These are phyloP conservation scores for Suillia variegata DNA, from an alignment of 2,888 invertebrate species.

Conservation along the genomic window DNA sequence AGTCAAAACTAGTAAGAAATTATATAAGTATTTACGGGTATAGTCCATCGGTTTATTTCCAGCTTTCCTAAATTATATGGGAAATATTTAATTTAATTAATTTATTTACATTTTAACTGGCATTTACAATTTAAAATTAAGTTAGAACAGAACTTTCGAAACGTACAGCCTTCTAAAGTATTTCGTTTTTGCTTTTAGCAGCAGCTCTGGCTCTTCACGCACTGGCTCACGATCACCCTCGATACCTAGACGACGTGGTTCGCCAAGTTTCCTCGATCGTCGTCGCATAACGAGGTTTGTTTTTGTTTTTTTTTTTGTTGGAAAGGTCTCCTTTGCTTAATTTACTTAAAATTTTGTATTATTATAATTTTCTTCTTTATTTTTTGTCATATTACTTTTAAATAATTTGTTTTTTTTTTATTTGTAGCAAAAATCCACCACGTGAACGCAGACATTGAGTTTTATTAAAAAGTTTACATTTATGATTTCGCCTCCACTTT, in stretches of 20 bases:
- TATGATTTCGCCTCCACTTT: conserved; percentile 25
- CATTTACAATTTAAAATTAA: too few species aligned
- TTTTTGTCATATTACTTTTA: conserved; percentile 24
- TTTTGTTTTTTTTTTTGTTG: conserved; percentile 10
- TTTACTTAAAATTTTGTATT: conserved; percentile 24
- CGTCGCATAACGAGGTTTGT: conserved; percentile 93
- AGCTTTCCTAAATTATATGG: too few species aligned
- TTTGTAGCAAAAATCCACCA: conserved; percentile 47
- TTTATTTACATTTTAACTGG: too few species aligned
- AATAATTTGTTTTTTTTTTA: conserved; percentile 30
- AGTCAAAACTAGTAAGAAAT: too few species aligned
- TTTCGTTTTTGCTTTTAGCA: conserved; percentile 23
- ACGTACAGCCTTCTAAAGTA: too few species aligned
- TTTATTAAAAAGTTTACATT: conserved; percentile 30
- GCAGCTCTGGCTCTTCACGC: conserved; percentile 52
- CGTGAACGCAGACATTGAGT: conserved; percentile 48
- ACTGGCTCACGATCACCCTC: conserved; percentile 79
- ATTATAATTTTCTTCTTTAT: conserved; percentile 21
- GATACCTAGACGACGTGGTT: conserved; percentile 89
- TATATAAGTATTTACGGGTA: too few species aligned
- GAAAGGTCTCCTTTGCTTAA: conserved; percentile 6
- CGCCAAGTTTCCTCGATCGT: conserved; percentile 91
- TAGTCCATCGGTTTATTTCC: too few species aligned
- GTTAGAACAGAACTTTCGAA: too few species aligned
- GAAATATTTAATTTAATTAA: too few species aligned